Base-by-base conservation (phyloP, 2,888 invertebrate species). In the Euproctis similis region DNA sequence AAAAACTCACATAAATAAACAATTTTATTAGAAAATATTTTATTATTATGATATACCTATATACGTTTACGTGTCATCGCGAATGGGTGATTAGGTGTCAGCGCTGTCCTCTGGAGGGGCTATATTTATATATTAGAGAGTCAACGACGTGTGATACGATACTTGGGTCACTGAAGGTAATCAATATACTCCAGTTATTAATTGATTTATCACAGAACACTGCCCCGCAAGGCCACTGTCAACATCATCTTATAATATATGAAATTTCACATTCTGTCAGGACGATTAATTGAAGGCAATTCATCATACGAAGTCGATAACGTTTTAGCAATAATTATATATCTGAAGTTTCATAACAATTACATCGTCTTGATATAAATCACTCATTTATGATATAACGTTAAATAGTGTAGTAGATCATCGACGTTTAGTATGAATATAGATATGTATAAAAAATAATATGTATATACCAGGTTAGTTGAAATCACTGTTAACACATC, bases 71-170 rank as follows among this genome's bases (percentile, higher is more conserved):
- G 27, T 45, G 40, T 54, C 52, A 60, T 38, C 53, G 46, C 49
- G 48, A 60, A 46, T n/a, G 67, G 65, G 66, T 62, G 58, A 59
- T 40, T 56, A n/a, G 53, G 46, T 38, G 38, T 36, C 42, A 30
- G 50, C 43, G 50, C 52, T 58, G 58, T 54, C 53, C 61, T 36
- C 36, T 33, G 29, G 28, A 41, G 39, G 31, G 37, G 55, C 70
- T 82, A 80, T 76, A 77, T 72, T 75, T 81, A 80, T 48, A 51
- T 55, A 31, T 51, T 38, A 45, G 49, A 53, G 50, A 59, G 42
- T 55, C 69, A 70, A 36, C 62, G 72, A 66, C 55, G 68, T 73
- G 70, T 74, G 66, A 67, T 63, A 55, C 52, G 52, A 53, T 57
- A 52, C 54, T 29, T 61, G 62, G 65, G 63, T 63, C 61, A 63